Base-by-base conservation (phyloP, 1,140 invertebrate genomes). In the Panagrolaimus sp. region DNA sequence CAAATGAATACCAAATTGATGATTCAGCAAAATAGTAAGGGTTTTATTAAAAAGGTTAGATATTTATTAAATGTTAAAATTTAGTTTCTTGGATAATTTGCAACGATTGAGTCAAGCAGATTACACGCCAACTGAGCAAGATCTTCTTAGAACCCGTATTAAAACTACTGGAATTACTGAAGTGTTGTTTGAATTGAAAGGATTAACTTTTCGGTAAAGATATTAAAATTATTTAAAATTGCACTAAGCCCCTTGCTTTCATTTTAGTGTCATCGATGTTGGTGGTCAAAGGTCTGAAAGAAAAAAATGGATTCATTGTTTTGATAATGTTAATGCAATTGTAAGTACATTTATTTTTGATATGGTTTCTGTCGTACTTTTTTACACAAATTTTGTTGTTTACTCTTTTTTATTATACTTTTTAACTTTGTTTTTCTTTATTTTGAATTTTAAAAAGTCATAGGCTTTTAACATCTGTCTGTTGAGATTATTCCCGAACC, bases 251-350 rank as follows among this genome's bases (percentile, higher is more conserved):
- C 9, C 12, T 21, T 32, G 12, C 14, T 48, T 21, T 21, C 21
- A 32, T 75, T 79, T 43, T 71, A 85, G 84, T 64, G 85, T 86
- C 5, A 85, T 83, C 63, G 85, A 86, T 70, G 85, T 86, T n/a
- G 86, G 86, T 0, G 91, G 91, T 0, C 91, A 93, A 83, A 84
- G 89, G 70, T 90, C 90, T 12, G 90, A 92, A 81, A 84, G 91
- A 28, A 89, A 89, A 75, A 91, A 91, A 82, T 91, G 90, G 65
- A 91, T 87, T 62, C 86, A 87, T 66, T 84, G 85, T 63, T 87
- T 87, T 72, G 86, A 86, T 71, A 84, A 84, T 52, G 86, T 86
- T n/a, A 85, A 84, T 44, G 84, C 83, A 63, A 44, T 66, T 66
- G 38, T 38, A 17, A 64, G 63, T 38, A 24, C n/a, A n/a, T 38